phyloP scores from a whole-genome alignment of 1,140 invertebrate genomes.

The Rhopalosiphum padi region DNA sequence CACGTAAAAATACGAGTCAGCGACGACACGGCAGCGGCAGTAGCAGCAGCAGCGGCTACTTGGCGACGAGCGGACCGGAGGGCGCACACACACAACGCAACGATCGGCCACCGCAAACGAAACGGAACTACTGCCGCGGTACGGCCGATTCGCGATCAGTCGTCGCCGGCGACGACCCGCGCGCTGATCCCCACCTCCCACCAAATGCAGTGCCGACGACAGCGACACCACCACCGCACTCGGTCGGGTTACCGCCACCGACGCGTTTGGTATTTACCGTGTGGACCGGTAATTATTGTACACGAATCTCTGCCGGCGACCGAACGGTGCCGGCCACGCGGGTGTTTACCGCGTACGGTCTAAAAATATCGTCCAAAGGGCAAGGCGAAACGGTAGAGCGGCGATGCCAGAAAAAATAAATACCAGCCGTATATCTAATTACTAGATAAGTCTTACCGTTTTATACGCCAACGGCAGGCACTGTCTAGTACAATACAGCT shows the following conservation, averaged over 20 bases:
- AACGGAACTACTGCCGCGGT: slow-evolving; percentile 32
- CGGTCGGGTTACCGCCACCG: not conserved
- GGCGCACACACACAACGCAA: not conserved
- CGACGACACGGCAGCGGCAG: not conserved
- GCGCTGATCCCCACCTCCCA: not conserved
- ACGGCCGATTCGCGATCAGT: not conserved
- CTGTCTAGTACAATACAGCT: not conserved
- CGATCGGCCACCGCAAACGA: slow-evolving; percentile 20
- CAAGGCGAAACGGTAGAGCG: slow-evolving; percentile 25
- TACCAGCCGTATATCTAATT: slow-evolving; percentile 23
- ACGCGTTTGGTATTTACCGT: slow-evolving; percentile 39
- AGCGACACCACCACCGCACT: not conserved
- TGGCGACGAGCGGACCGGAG: slow-evolving; percentile 13
- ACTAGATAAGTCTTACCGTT: not conserved
- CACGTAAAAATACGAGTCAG: not conserved
- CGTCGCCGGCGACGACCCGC: slow-evolving; percentile 12
- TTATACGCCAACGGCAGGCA: not conserved
- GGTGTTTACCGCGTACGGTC: not conserved
- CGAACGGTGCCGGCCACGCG: not conserved
- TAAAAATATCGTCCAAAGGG: slow-evolving; percentile 54
- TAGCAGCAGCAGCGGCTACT: slow-evolving; percentile 2
- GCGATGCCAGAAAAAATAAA: slow-evolving; percentile 23
- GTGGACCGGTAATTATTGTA: slow-evolving; percentile 42
- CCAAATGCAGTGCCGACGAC: not conserved
- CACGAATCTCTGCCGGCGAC: not conserved